phyloP scores from a whole-genome alignment of 1,140 invertebrate genomes.

The Drosophila mojavensis region DNA sequence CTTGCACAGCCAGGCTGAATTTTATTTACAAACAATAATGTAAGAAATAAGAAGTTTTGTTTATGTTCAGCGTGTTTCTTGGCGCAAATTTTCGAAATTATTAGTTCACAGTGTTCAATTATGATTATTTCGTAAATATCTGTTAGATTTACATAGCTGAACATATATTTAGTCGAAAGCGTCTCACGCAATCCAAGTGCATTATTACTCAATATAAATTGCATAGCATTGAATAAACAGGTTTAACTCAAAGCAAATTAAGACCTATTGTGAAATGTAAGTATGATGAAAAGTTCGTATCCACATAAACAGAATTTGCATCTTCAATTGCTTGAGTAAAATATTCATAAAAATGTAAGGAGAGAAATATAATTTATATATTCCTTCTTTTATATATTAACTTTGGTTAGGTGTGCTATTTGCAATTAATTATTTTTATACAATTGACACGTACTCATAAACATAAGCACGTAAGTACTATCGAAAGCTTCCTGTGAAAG shows the following conservation, averaged over 20 bases:
- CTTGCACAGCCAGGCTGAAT: conserved; percentile 9
- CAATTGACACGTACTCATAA: conserved; percentile 31
- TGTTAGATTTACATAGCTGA: background rate
- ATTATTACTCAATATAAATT: conserved; percentile 36
- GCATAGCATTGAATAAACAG: conserved; percentile 14
- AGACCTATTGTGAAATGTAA: conserved; percentile 33
- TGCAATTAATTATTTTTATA: conserved; percentile 6
- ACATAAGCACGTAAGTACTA: conserved; percentile 21
- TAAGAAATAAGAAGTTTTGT: background rate
- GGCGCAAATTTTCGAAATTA: conserved; percentile 25
- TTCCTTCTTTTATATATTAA: too few relatives aligned
- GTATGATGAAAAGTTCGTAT: conserved; percentile 32
- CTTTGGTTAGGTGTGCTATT: background rate
- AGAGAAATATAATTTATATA: too few relatives aligned
- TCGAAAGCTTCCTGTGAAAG: conserved; percentile 28
- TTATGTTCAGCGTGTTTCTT: conserved; percentile 9
- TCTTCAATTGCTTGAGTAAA: background rate
- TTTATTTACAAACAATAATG: conserved; percentile 40
- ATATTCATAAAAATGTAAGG: too few relatives aligned
- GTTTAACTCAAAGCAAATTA: conserved; percentile 11
- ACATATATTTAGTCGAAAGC: background rate
- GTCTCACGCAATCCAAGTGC: conserved; percentile 31
- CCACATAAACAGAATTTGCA: background rate
- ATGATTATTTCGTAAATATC: background rate
- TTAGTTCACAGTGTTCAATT: conserved; percentile 15